A percentile compares a stretch with the other conserved stretches of the same genome.
phyloP scores from a whole-genome alignment of 2,797 vertebrate species.

The Microctenopoma lineatum region DNA sequence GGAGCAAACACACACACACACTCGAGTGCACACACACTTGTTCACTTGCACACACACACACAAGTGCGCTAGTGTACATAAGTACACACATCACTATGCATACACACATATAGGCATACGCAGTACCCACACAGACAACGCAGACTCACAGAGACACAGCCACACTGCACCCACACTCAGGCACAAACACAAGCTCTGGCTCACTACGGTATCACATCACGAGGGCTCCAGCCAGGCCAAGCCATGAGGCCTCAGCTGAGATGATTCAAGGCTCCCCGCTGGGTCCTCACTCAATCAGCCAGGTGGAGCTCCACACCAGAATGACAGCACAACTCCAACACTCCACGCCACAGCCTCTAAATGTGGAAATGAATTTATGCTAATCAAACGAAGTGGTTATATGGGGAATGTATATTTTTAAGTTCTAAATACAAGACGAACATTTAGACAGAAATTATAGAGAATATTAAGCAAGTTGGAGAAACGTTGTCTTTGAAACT shows the following conservation, averaged over 20 bases:
- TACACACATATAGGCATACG: conserved; percentile 39
- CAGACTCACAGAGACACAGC: conserved; percentile 26
- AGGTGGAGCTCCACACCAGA: conserved; percentile 76
- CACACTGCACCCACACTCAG: conserved; percentile 62
- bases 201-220: conserved; percentile 79
- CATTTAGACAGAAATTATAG: background rate
- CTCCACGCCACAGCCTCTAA: conserved; percentile 51
- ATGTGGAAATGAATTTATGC: conserved; percentile 47
- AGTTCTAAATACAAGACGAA: conserved; percentile 5
- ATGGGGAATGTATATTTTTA: conserved; percentile 30
- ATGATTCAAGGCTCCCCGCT: conserved; percentile 84
- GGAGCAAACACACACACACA: conserved; percentile 74
- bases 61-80: conserved; percentile 12
- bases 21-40: conserved; percentile 43
- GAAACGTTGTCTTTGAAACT: background rate
- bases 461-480: background rate
- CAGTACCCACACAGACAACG: conserved; percentile 30
- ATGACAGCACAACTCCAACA: conserved; percentile 72
- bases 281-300: conserved; percentile 74
- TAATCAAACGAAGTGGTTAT: conserved; percentile 29
- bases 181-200: conserved; percentile 75
- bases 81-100: conserved; percentile 33
- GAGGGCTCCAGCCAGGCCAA: conserved; percentile 83
- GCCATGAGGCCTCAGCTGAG: conserved; percentile 80
- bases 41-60: conserved; percentile 27